Percentiles rank a stretch among this genome's conserved stretches.
Conservation (phyloP, 2,888 invertebrate species). For the Malthinus seriepunctatus region DNA sequence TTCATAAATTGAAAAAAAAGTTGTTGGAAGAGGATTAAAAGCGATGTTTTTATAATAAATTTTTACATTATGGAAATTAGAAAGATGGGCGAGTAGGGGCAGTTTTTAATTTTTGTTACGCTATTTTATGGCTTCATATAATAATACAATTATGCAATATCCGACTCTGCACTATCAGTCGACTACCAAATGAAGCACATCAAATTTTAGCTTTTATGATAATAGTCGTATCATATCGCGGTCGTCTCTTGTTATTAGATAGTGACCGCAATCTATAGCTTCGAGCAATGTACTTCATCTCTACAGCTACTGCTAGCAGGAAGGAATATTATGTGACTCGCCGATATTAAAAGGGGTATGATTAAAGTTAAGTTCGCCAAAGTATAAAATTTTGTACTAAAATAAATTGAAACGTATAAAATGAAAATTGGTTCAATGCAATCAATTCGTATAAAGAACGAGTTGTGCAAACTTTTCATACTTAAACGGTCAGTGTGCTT, state of each 20-base stretch:
- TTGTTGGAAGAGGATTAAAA: conserved; percentile 1
- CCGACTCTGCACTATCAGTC: conserved; percentile 9
- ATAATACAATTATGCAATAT: conserved; percentile 18
- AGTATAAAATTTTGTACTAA: too few relatives aligned
- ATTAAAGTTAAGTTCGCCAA: too few relatives aligned
- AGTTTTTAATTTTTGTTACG: background rate
- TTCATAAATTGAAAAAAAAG: background rate
- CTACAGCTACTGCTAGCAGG: too few relatives aligned
- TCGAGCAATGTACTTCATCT: conserved; percentile 17
- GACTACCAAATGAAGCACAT: conserved; percentile 23
- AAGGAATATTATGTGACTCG: background rate
- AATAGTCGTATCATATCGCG: conserved; percentile 25
- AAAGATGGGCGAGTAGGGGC: background rate
- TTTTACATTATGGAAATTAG: conserved; percentile 7
- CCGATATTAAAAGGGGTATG: background rate
- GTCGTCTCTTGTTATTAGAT: conserved; percentile 25
- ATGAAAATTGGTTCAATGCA: too few relatives aligned
- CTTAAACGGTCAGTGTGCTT: conserved; percentile 4
- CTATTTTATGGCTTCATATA: background rate
- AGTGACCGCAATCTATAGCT: conserved; percentile 25
- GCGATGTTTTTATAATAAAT: conserved; percentile 2
- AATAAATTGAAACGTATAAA: too few relatives aligned
- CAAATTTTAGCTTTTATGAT: conserved; percentile 30
- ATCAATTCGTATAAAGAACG: too few relatives aligned
- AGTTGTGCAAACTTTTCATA: background rate